Evolutionary conservation across 2,113 vertebrate species (phyloP), one percentile per base, ranked within the genome.

Genomic region (Nibea coibor): DNA sequence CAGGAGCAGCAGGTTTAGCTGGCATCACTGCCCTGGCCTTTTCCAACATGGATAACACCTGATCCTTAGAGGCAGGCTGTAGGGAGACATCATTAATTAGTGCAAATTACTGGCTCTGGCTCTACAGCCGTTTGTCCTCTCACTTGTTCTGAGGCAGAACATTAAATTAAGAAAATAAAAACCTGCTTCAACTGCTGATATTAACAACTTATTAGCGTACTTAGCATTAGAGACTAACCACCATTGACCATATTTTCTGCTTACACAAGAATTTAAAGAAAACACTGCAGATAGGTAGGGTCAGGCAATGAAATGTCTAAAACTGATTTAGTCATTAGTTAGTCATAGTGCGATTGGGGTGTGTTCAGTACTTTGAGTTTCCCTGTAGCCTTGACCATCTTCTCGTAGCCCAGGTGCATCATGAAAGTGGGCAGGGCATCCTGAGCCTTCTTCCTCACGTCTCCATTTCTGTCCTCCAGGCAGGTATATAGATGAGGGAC

Each of bases 401-500:
- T 99, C 78, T 99, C 98, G 83, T 96, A 98, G 58, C 97, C 95
- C 75, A 99, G 94, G 83, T 99, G 98, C 97, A 99, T 99, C 98
- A 99, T 99, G 74, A 99, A 99, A 84, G 95, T 96, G 0, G 98
- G 97, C 74, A 99, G 89, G 5, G 97, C 97, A 57, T 99, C 98
- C 89, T 99, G 98, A 0, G 98, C 97, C 74, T 98, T 99, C 92
- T 99, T 99, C 51, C 98, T 94, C 57, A 99, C 98, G 0, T 99
- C 98, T 28, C 97, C 98, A 15, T 97, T 99, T n/a, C 98, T 89
- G 93, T 99, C 98, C 89, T 99, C 98, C 48, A 99, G 93, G 87
- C 98, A 99, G 85, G 93, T 88, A 59, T 97, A 99, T 16, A 99
- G 94, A 19, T 96, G 93, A 81, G 98, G 97, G 82, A 99, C 82